These are phyloP conservation scores for Carettochelys insculpta DNA, from an alignment of 2,113 vertebrate genomes.

Conservation along the genomic window DNA sequence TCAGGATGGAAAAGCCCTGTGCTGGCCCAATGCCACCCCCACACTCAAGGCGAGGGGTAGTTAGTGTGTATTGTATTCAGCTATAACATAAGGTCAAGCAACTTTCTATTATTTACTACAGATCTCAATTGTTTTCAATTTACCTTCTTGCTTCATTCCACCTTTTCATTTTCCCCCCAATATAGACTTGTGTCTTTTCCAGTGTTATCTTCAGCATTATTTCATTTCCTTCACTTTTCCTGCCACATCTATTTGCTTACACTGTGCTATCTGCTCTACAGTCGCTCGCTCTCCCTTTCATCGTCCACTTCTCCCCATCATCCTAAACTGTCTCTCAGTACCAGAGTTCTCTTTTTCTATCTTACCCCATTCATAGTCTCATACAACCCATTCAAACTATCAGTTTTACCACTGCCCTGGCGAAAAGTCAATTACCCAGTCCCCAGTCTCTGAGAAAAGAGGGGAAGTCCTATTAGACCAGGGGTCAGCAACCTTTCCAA, in stretches of 20 bases:
- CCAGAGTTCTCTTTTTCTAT: background rate
- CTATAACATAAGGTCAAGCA: background rate
- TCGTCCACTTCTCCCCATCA: background rate
- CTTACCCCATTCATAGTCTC: background rate
- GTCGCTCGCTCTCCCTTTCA: background rate
- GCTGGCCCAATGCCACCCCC: background rate
- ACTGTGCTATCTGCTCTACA: too few relatives aligned
- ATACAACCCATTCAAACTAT: background rate
- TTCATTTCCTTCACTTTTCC: background rate
- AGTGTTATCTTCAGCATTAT: background rate
- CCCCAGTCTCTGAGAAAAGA: too few relatives aligned
- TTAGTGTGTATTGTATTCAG: background rate
- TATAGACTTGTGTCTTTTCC: background rate
- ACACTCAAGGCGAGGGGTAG: background rate
- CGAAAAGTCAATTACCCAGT: background rate
- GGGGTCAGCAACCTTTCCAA: too few relatives aligned
- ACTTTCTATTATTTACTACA: background rate
- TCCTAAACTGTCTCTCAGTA: background rate
- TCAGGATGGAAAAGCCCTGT: too few relatives aligned
- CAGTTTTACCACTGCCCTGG: background rate
- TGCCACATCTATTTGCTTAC: too few relatives aligned
- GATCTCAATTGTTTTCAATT: background rate
- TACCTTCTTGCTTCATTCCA: background rate
- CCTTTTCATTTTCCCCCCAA: background rate
- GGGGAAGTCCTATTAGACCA: too few relatives aligned